phyloP scores from a whole-genome alignment of 2,888 invertebrate species.

The Bellardia bayeri region DNA sequence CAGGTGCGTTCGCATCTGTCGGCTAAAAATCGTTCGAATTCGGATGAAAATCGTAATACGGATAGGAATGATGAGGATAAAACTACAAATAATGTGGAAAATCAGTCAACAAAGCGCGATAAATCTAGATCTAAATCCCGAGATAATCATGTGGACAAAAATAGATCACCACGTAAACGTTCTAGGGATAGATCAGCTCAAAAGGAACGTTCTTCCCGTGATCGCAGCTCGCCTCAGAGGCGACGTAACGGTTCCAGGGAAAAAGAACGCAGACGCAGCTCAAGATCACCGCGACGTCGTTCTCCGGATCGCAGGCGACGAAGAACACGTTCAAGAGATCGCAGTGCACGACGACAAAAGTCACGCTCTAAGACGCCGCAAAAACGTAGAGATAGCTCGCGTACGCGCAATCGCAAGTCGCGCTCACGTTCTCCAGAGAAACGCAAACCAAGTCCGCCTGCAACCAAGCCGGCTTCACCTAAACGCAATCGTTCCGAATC shows the following conservation, averaged over 20 bases:
- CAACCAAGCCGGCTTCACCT: slow-evolving; percentile 69
- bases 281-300: slow-evolving; percentile 77
- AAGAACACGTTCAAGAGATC: slow-evolving; percentile 77
- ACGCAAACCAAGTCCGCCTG: slow-evolving; percentile 68
- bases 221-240: slow-evolving; percentile 76
- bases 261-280: slow-evolving; percentile 75
- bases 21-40: slow-evolving; percentile 84
- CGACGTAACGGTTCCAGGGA: slow-evolving; percentile 77
- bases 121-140: slow-evolving; percentile 78
- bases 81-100: slow-evolving; percentile 65
- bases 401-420: slow-evolving; percentile 76
- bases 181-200: slow-evolving; percentile 77
- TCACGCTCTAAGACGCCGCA: slow-evolving; percentile 77
- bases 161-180: slow-evolving; percentile 79
- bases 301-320: slow-evolving; percentile 76
- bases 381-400: slow-evolving; percentile 74
- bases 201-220: slow-evolving; percentile 80
- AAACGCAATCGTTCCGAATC: slow-evolving; percentile 75
- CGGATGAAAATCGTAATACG: slow-evolving; percentile 79
- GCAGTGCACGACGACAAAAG: slow-evolving; percentile 75
- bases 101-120: slow-evolving; percentile 70
- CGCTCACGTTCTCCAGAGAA: slow-evolving; percentile 76
- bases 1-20: slow-evolving; percentile 77
- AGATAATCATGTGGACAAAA: slow-evolving; percentile 75
- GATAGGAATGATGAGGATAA: slow-evolving; percentile 73